Evolutionary conservation across 2,797 vertebrate genomes (phyloP), one percentile per base, ranked within the genome.

Genomic region (Tiaroga cobitis): DNA sequence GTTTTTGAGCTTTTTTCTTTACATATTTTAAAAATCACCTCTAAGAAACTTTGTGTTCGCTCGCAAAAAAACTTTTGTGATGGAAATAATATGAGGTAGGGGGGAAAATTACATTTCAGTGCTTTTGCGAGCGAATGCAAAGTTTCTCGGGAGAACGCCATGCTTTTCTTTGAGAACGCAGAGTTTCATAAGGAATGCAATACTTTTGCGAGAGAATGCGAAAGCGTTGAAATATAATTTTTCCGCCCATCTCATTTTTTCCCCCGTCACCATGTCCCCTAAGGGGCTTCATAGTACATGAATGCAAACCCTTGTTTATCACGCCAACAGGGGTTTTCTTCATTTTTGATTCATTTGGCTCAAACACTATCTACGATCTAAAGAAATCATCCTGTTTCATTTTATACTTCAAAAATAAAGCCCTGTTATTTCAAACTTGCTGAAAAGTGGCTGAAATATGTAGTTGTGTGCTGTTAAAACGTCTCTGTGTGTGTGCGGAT

Each of bases 341-440:
- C n/a, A 29, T 69, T 32, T 70, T 84, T 79, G 32, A 63, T 82
- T 56, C 41, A 67, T 73, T 81, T 72, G 46, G 26, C 59, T 81
- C 16, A 43, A 54, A 2, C 41, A 15, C 43, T 75, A 77, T 76
- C 39, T 56, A 59, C 11, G 51, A 86, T 84, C 68, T 54, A 59
- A 88, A 84, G 54, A 72, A 41, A 49, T 78, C 46, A 76, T 65
- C 80, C 65, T 86, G 76, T 59, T 81, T 15, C n/a, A 63, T 77
- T 88, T 72, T 79, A 49, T 79, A 29, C 87, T 49, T 82, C n/a
- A 24, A 73, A 88, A 86, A 84, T 75, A 77, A 78, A 85, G 29
- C 43, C 18, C 54, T 81, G 73, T 83, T 84, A 86, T 84, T 82
- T 89, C 56, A 69, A 34, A 77, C 76, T 34, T n/a, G 1, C 46